Base-by-base conservation (phyloP, 1,140 invertebrate species). In the Halesus radiatus region DNA sequence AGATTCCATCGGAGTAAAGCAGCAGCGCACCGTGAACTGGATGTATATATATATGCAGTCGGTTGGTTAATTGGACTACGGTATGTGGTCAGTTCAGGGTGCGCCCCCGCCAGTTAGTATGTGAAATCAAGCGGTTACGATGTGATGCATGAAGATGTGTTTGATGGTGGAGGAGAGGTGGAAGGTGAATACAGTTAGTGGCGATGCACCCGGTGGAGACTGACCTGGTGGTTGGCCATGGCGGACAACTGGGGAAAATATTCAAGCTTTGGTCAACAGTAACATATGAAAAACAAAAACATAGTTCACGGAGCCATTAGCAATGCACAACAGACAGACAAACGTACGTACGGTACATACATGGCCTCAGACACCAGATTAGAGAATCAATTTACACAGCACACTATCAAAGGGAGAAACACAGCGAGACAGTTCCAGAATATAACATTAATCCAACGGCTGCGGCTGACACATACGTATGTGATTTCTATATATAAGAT, bases 171-270 rank as follows among this genome's bases (percentile, higher is more conserved):
- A 20, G 16, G 54, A 56, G 54, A 56, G 5, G 68, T 16, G 45
- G 45, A 16, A 52, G 18, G 37, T 52, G 20, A 20, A 16, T 3
- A n/a, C n/a, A 13, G n/a, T 60, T 60, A 60, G 58, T 60, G 58
- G n/a, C 37, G 37, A 45, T 45, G 37, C 13, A 60, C 13, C 58
- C 20, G 20, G 58, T 60, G 58, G 26, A 60, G 32, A 68, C 79
- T 80, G 45, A 76, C 79, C 70, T 80, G 72, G 45, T 80, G 73
- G 72, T 76, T 80, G 53, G 77, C 77, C 77, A 79, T 79, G 32
- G 68, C 77, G 66, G 77, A 79, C 77, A 79, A 79, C 77, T 79
- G 66, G 32, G 56, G 77, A 56, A 79, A 79, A 79, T 54, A 79
- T 53, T 70, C 62, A 78, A 70, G 53, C 45, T 68, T 53, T 70